Percentiles rank a stretch among this genome's conserved stretches.
phyloP scores from a whole-genome alignment of 2,797 vertebrate species.

The Gorsachius magnificus region DNA sequence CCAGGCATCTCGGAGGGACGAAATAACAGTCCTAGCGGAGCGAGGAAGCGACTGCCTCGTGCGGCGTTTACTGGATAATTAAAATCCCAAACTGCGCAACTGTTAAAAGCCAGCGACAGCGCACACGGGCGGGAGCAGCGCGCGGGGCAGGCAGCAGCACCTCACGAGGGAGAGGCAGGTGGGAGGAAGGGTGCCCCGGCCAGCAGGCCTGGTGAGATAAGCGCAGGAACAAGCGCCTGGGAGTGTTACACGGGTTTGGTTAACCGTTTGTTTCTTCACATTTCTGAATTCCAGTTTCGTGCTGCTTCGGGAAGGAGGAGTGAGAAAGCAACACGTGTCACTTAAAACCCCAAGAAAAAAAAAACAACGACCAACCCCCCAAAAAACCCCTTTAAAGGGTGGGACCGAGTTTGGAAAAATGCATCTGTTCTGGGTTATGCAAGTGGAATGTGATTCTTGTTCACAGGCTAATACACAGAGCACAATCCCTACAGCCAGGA shows the following conservation, averaged over 20 bases:
- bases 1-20: background rate
- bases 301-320: constrained; percentile 30
- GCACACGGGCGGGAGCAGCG: background rate
- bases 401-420: constrained; percentile 21
- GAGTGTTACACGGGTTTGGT: background rate
- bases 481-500: constrained; percentile 36
- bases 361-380: background rate
- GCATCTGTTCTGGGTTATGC: constrained; percentile 58
- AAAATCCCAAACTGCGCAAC: constrained; percentile 30
- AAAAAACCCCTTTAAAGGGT: background rate
- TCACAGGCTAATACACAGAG: constrained; percentile 28
- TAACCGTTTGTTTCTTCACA: background rate
- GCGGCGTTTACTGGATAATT: background rate
- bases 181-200: background rate
- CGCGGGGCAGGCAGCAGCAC: constrained; percentile 52
- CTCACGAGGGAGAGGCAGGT: background rate
- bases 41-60: background rate
- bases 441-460: constrained; percentile 63
- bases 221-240: background rate
- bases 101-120: constrained; percentile 33
- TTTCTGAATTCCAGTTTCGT: constrained; percentile 38
- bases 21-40: background rate
- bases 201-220: background rate
- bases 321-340: constrained; percentile 17
- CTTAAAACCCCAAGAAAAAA: background rate